Evolutionary conservation across 2,888 invertebrate species (phyloP).

Genomic region (Sphaerophoria taeniata): DNA sequence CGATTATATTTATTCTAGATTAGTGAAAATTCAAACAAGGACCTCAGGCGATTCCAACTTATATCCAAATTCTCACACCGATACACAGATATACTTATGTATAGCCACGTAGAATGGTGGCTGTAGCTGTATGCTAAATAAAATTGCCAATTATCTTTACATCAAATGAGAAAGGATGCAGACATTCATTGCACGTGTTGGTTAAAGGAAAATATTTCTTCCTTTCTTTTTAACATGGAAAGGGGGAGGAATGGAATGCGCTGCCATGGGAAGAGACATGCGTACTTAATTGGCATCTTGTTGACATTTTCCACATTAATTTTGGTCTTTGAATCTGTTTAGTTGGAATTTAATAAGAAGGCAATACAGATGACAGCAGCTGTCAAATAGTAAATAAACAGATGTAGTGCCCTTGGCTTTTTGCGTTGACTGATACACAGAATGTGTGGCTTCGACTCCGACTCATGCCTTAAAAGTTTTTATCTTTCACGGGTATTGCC

Average conservation of each 20-base stretch:
- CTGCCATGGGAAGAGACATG: conserved; percentile 25
- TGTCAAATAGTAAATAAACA: background rate
- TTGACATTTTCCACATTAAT: too few relatives aligned
- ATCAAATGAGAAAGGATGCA: background rate
- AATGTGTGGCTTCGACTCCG: too few relatives aligned
- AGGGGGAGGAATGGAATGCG: conserved; percentile 40
- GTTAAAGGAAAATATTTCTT: conserved; percentile 20
- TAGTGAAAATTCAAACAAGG: conserved; percentile 43
- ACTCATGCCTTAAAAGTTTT: too few relatives aligned
- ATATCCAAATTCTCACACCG: conserved; percentile 13
- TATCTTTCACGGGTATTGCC: too few relatives aligned
- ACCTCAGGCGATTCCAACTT: conserved; percentile 62
- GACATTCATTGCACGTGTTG: conserved; percentile 55
- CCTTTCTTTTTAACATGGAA: conserved; percentile 27
- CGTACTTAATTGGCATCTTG: conserved; percentile 6
- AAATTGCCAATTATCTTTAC: conserved; percentile 32
- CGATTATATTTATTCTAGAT: conserved; percentile 33
- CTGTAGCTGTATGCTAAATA: background rate
- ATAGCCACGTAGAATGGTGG: background rate
- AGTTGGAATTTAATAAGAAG: conserved; percentile 19
- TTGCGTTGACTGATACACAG: too few relatives aligned
- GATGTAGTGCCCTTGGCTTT: background rate
- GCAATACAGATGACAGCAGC: conserved; percentile 9
- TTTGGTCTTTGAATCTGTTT: background rate
- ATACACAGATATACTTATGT: background rate